Evolutionary conservation across 2,797 vertebrate genomes (phyloP).

Genomic region (Cryptoblepharus egeriae): DNA sequence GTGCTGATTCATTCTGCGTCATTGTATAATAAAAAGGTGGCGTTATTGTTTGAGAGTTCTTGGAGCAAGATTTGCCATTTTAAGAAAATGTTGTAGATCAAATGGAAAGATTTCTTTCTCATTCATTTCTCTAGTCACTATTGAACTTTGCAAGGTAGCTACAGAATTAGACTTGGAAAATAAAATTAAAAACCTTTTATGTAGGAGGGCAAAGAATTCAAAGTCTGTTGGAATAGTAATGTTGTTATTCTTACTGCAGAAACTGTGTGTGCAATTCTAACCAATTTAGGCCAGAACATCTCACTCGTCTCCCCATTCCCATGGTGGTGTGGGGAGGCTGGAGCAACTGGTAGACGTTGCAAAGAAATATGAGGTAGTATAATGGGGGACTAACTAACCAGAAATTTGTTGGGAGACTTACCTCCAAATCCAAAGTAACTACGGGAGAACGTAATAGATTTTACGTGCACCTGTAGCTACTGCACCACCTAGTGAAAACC

Average conservation of each 20-base stretch:
- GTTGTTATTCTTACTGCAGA: not conserved
- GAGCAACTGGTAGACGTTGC: too few relatives aligned
- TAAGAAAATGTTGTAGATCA: slow-evolving; percentile 3
- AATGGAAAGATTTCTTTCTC: not conserved
- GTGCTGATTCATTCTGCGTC: slow-evolving; percentile 3
- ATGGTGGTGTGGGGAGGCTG: too few relatives aligned
- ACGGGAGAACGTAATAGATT: too few relatives aligned
- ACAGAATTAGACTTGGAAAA: not conserved
- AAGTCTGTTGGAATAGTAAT: not conserved
- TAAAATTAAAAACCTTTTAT: not conserved
- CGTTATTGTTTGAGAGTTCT: not conserved
- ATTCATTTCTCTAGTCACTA: not conserved
- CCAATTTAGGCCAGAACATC: too few relatives aligned
- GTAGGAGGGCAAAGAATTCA: not conserved
- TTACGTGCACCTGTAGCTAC: too few relatives aligned
- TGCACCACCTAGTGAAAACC: too few relatives aligned
- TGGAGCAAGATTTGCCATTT: slow-evolving; percentile 6
- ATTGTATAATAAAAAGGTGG: slow-evolving; percentile 15
- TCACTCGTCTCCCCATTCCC: too few relatives aligned
- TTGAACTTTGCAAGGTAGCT: not conserved
- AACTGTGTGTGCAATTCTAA: too few relatives aligned
- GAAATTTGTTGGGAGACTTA: too few relatives aligned
- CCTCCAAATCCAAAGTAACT: too few relatives aligned
- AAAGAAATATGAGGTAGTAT: too few relatives aligned
- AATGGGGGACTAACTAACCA: too few relatives aligned